Evolutionary conservation across 1,140 invertebrate genomes (phyloP), one percentile per base, ranked within the genome.

Genomic region (Harlomillsia oculata): DNA sequence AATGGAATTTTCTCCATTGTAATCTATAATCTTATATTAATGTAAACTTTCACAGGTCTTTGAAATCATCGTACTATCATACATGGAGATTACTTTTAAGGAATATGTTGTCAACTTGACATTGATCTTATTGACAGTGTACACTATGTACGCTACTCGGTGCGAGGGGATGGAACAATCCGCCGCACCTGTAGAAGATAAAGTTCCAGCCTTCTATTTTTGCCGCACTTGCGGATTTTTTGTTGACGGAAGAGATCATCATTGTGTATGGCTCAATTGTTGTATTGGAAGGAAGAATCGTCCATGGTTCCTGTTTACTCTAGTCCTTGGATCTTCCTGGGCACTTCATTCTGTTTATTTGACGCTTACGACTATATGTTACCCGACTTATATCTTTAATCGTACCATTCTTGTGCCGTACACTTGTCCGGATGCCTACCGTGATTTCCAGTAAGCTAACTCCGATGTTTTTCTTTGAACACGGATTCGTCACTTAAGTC

Each of bases 251-350:
- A 67, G 72, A 53, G 73, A 76, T 63, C 70, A 71, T 65, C 76
- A 78, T 66, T 77, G 72, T 64, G 64, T 75, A 8, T 78, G 76
- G 76, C 46, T 62, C 1, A 53, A 62, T 44, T 58, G 56, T 21
- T 62, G 60, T 29, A 41, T 62, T 16, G 60, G 60, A 25, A 32
- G 25, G 14, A 29, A 30, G 14, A 62, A 62, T 44, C 29, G 55
- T 16, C 26, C 25, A 5, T 58, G 56, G 56, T 62, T 62, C 23
- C 8, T 62, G 1, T 39, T 23, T n/a, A 37, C 52, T 14, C 11
- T 59, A 9, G 14, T 36, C 3, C 16, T 51, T 20, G 52, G 49
- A 21, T 36, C 34, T 11, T 25, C 26, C 14, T 62, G 56, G 55
- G 55, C 52, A 5, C 14, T 26, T 8, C 32, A 39, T 5, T 45